A percentile compares a stretch with the other conserved stretches of the same genome.
phyloP scores from a whole-genome alignment of 1,140 invertebrate species.

The Brachionus koreanus region DNA sequence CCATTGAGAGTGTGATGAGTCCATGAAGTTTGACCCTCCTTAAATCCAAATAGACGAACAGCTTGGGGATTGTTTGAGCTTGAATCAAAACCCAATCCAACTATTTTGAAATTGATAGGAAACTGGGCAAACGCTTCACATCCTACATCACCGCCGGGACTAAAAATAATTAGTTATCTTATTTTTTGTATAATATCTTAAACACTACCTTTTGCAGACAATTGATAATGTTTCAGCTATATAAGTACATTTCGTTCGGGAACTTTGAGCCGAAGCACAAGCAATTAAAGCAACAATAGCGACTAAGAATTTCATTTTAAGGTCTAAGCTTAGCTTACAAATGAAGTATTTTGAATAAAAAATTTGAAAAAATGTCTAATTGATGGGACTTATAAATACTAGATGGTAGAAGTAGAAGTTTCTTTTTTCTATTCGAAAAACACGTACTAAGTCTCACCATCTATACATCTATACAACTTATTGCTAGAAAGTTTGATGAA shows the following conservation, averaged over 20 bases:
- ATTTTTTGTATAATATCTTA: not conserved
- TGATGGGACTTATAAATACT: not conserved
- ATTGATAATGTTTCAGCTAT: slow-evolving; percentile 19
- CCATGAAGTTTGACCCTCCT: not conserved
- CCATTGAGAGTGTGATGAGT: not conserved
- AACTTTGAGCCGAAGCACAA: slow-evolving; percentile 25
- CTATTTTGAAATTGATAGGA: slow-evolving; percentile 23
- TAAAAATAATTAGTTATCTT: not conserved
- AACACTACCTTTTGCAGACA: slow-evolving; percentile 2
- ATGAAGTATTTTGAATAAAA: not conserved
- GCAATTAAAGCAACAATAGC: slow-evolving; percentile 23
- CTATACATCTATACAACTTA: not conserved
- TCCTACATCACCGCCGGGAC: not conserved
- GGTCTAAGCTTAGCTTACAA: not conserved
- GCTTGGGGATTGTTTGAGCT: not conserved
- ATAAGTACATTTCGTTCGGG: slow-evolving; percentile 32
- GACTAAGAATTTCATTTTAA: slow-evolving; percentile 43
- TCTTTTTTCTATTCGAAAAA: not conserved
- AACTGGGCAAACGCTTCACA: slow-evolving; percentile 12
- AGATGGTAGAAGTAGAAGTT: not conserved
- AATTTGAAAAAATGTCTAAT: not conserved
- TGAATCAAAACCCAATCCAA: slow-evolving; percentile 24
- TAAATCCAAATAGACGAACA: not conserved
- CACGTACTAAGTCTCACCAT: not conserved
- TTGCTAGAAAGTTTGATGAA: not conserved